Conservation (phyloP, 2,888 invertebrate species). For the Agonopterix arenella region DNA sequence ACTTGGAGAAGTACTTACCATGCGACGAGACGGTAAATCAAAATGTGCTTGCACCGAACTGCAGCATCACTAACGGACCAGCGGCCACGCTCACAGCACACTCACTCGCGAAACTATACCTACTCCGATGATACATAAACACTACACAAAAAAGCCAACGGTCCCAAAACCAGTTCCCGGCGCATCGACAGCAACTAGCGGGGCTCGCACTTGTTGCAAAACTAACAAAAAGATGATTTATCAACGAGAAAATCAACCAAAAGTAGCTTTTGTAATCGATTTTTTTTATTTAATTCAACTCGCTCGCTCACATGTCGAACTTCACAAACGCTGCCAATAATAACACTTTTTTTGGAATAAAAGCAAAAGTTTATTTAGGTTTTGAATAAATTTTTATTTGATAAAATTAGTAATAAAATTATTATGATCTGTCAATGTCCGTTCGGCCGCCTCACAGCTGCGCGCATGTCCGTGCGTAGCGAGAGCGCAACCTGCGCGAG, state of each 20-base stretch:
- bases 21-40: conserved; percentile 7
- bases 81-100: conserved; percentile 27
- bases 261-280: conserved; percentile 57
- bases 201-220: conserved; percentile 60
- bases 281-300: conserved; percentile 36
- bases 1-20: conserved; percentile 8
- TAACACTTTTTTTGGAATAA: conserved; percentile 36
- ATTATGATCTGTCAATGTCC: conserved; percentile 49
- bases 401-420: conserved; percentile 38
- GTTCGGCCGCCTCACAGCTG: conserved; percentile 39
- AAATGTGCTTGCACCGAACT: conserved; percentile 2
- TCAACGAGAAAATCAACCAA: conserved; percentile 45
- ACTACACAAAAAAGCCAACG: conserved; percentile 63
- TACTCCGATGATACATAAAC: conserved; percentile 44
- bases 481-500: conserved; percentile 51
- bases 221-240: conserved; percentile 45
- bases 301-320: conserved; percentile 20
- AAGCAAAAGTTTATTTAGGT: conserved; percentile 39
- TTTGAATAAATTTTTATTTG: conserved; percentile 30
- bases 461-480: conserved; percentile 41
- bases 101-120: conserved; percentile 49
- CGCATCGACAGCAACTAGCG: conserved; percentile 31
- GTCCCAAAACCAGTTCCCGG: conserved; percentile 59
- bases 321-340: conserved; percentile 23
- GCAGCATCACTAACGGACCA: conserved; percentile 49